Base-by-base conservation (phyloP, 2,797 vertebrate species). In the Manis crassicaudata region DNA sequence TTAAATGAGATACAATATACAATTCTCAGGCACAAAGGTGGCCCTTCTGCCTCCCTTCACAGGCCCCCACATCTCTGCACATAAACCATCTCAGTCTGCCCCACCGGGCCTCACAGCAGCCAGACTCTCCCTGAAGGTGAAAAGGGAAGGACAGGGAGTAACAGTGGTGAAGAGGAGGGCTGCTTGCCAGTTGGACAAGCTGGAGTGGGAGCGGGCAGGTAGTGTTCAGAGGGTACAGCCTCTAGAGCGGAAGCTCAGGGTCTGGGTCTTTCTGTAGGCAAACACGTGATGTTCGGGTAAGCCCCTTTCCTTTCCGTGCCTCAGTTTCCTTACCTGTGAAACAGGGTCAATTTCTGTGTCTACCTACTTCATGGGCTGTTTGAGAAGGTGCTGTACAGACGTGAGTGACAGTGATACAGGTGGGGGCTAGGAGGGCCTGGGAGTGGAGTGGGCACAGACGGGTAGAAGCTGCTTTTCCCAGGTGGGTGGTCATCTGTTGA, bases 1-100 rank as follows among this genome's bases (percentile, higher is more conserved):
- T 82, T 88, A 76, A 80, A 70, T 6, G 77, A 97, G 88, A 89
- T 81, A 92, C 90, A 97, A 68, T 17, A 20, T 7, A 7, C 46
- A 77, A 79, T 25, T 40, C 17, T 60, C 73, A 37, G 76, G 91
- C 37, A 82, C 62, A 50, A 7, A 20, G 12, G 2, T 63, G 65
- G 37, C 46, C 80, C 43, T 68, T 62, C 63, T 43, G 54, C 35
- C 32, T 67, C 32, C 37, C 37, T 56, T 18, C 8, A 29, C 0
- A 3, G 32, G 9, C 29, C 5, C 54, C 17, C 6, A 3, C 9
- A 5, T 56, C 52, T 72, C 52, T 27, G 20, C 46, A 75, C 10
- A 16, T 5, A 63, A 76, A 77, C 73, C 13, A 25, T 4, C 46
- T 35, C 13, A 0, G 56, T 32, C 54, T 27, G 76, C 72, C 79